phyloP scores from a whole-genome alignment of 2,888 invertebrate species.

The Caenorhabditis becei region DNA sequence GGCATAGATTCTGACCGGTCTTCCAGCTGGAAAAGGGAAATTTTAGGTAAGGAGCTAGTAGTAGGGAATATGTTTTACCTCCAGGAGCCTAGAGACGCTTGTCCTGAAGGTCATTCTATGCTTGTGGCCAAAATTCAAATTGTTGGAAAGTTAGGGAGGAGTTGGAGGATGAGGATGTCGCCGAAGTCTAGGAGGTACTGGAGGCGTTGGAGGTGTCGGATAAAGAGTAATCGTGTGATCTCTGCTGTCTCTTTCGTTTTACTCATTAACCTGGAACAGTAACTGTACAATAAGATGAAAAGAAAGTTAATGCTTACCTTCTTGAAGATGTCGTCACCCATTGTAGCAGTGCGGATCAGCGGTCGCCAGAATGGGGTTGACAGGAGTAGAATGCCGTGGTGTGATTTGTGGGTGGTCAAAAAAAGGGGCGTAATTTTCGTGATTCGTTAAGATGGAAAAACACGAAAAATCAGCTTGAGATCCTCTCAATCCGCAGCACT shows the following conservation, averaged over 20 bases:
- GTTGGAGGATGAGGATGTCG: too few species aligned
- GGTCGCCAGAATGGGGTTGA: conserved; percentile 59
- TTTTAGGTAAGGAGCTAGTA: too few species aligned
- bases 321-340: conserved; percentile 58
- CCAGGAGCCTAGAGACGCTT: too few species aligned
- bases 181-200: too few species aligned
- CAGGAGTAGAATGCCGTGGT: conserved; percentile 55
- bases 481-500: conserved; percentile 28
- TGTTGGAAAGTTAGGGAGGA: too few species aligned
- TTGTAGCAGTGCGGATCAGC: conserved; percentile 41
- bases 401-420: conserved; percentile 51
- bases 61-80: too few species aligned
- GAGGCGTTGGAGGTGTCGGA: too few species aligned
- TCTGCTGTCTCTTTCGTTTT: too few species aligned
- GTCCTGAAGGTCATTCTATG: too few species aligned
- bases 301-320: conserved; percentile 32
- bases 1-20: conserved; percentile 95
- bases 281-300: neutral
- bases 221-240: too few species aligned
- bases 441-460: conserved; percentile 47
- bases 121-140: too few species aligned
- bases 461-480: conserved; percentile 44
- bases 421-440: conserved; percentile 52
- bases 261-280: conserved; percentile 62
- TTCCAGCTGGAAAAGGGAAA: conserved; percentile 86